Evolutionary conservation across 2,888 invertebrate genomes (phyloP).

Genomic region (Drosophila robusta): DNA sequence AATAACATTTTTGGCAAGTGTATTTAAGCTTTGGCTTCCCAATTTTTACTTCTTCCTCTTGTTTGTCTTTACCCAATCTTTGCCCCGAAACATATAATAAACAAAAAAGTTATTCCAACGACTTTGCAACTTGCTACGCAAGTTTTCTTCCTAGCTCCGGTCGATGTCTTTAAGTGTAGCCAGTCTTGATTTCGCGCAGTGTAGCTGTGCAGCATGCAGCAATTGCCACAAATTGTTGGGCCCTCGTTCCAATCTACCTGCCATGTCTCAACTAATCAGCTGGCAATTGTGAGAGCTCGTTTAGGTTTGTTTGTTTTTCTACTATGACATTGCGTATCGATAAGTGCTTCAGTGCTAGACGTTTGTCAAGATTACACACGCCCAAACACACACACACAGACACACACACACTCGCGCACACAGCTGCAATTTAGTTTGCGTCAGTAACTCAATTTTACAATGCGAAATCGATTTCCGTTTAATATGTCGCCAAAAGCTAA

Average conservation of each 20-base stretch:
- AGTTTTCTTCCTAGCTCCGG: not conserved
- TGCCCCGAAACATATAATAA: not conserved
- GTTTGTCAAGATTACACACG: slow-evolving; percentile 52
- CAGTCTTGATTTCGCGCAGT: slow-evolving; percentile 1
- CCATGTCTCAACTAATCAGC: slow-evolving; percentile 50
- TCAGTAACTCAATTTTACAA: slow-evolving; percentile 67
- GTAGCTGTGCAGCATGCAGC: not conserved
- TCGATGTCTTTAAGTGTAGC: not conserved
- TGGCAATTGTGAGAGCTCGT: slow-evolving; percentile 31
- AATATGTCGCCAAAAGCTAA: slow-evolving; percentile 58
- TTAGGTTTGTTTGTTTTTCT: slow-evolving; percentile 30
- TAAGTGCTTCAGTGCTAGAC: slow-evolving; percentile 42
- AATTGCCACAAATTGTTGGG: slow-evolving; percentile 3
- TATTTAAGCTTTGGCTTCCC: not conserved
- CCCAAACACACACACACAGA: not conserved
- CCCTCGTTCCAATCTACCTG: slow-evolving; percentile 30
- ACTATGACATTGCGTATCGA: slow-evolving; percentile 51
- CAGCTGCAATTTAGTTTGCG: slow-evolving; percentile 44
- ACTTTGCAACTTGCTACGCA: too few species aligned
- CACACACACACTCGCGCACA: not conserved
- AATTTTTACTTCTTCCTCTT: not conserved
- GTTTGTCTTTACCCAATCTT: not conserved
- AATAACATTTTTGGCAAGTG: too few species aligned
- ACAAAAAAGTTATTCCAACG: not conserved
- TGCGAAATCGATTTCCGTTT: slow-evolving; percentile 74